Base-by-base conservation (phyloP, 2,888 invertebrate species). In the Nipponacmea schrenckii region DNA sequence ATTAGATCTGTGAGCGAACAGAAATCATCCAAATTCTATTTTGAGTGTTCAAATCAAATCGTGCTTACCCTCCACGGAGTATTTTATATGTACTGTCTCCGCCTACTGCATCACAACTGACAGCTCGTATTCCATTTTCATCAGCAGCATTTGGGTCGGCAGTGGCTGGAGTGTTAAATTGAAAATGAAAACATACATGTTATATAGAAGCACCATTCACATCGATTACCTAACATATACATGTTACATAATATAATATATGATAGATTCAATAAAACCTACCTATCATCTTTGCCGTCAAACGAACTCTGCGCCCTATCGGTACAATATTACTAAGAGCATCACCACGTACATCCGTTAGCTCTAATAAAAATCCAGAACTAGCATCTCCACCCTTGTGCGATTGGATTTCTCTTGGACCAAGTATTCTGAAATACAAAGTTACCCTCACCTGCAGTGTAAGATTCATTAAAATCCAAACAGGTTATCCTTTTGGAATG, bases 81-180 rank as follows among this genome's bases (percentile, higher is more conserved):
- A 68, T 44, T 10, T 50, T 24, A 27, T 68, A 68, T 1, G 68
- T 56, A 39, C 3, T 12, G 5, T 39, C 31, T 7, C 68, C 68
- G 8, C n/a, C 68, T 12, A 14, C n/a, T n/a, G 68, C 68, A 17
- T 50, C 44, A 31, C 68, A 68, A 44, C 56, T 68, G 5, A 68
- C 68, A 12, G 68, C 68, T n/a, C 62, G 27, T 2, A 68, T 15
- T 26, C 68, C 62, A 1, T 39, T 31, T 26, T 68, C 68, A 17
- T 56, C 56, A 17, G 8, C 39, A 12, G 56, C 56, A 39, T 17
- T 31, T 20, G 62, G 20, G 0, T 20, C 24, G 0, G 20, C 10
- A 2, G 56, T 20, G 10, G 12, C 56, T 56, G 56, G 14, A 39
- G 10, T 10, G 31, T 31, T 4, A 31, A 7, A 31, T 31, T 31